Base-by-base conservation (phyloP, 2,113 vertebrate genomes). In the Thomomys bottae region DNA sequence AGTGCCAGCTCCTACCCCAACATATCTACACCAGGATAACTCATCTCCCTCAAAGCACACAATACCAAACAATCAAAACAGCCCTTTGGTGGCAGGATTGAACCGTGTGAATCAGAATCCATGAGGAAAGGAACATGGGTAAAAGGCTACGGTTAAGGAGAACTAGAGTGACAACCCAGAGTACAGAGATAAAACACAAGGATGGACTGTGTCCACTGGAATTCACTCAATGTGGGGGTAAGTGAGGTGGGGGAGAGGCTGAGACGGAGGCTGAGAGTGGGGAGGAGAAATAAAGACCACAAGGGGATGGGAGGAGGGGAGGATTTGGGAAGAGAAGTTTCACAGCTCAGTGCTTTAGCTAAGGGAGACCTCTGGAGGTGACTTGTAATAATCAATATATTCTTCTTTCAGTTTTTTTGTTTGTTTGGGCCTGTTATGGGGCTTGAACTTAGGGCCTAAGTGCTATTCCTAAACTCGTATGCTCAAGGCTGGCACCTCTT, bases 361-460 rank as follows among this genome's bases (percentile, higher is more conserved):
- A 87, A 82, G 85, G n/a, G 86, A 67, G 49, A 75, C 61, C 54
- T 80, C 86, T 79, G 75, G 36, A 85, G 90, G 84, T 61, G 59
- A 84, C 30, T 21, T 49, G 54, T 5, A 80, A 24, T 24, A 26
- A 54, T 54, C 49, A 54, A 54, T 54, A 54, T 54, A 54, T 54
- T 54, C 49, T 54, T 54, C 49, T 54, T 15, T 54, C 49, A 54
- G n/a, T n/a, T n/a, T 54, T 54, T 54, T 54, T 49, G 45, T 49
- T 49, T 54, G 49, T 54, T 49, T 54, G 49, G 14, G 49, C 15
- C 49, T 54, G 49, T 54, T 15, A 12, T 17, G 15, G 49, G 15
- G 49, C 49, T 54, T 54, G 49, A 54, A 54, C 49, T 54, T 15
- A 54, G 49, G 49, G 11, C 49, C 49, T 54, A 15, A 54, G 49